Evolutionary conservation across 2,113 vertebrate species (phyloP).

Genomic region (Rhea pennata): DNA sequence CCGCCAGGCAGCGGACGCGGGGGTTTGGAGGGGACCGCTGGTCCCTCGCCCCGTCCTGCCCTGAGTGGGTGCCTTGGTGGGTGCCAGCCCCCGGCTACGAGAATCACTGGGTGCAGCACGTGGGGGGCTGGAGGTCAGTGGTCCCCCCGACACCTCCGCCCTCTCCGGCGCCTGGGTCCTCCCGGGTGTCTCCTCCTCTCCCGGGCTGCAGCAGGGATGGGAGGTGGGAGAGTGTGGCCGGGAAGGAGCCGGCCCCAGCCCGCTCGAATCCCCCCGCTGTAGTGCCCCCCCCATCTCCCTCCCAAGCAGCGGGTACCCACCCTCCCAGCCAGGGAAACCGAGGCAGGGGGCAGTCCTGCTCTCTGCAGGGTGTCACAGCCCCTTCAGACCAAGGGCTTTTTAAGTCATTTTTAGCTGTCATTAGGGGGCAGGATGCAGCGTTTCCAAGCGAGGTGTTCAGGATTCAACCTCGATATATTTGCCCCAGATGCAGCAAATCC

Average conservation of each 20-base stretch:
- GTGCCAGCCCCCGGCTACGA: background rate
- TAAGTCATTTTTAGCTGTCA: background rate
- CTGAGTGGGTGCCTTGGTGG: background rate
- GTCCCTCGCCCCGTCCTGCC: background rate
- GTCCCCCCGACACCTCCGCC: background rate
- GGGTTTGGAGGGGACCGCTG: background rate
- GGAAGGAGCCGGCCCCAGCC: background rate
- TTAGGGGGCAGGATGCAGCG: background rate
- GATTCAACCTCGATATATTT: background rate
- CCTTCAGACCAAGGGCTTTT: background rate
- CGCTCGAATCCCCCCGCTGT: too few relatives aligned
- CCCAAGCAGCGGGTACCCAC: too few relatives aligned
- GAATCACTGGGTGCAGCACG: background rate
- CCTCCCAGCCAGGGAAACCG: background rate
- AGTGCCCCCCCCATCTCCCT: background rate
- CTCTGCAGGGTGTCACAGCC: background rate
- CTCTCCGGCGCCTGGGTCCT: background rate
- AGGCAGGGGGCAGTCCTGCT: fast-evolving
- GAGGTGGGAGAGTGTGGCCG: background rate
- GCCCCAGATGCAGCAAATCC: background rate
- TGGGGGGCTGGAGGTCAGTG: background rate
- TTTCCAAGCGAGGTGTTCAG: background rate
- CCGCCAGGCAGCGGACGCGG: background rate
- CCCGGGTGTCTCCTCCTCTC: background rate
- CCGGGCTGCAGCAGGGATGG: background rate